Percentiles rank a stretch among this genome's conserved stretches.
These are phyloP conservation scores for Frieseomelitta varia DNA, from an alignment of 1,140 invertebrate genomes.

Conservation along the genomic window DNA sequence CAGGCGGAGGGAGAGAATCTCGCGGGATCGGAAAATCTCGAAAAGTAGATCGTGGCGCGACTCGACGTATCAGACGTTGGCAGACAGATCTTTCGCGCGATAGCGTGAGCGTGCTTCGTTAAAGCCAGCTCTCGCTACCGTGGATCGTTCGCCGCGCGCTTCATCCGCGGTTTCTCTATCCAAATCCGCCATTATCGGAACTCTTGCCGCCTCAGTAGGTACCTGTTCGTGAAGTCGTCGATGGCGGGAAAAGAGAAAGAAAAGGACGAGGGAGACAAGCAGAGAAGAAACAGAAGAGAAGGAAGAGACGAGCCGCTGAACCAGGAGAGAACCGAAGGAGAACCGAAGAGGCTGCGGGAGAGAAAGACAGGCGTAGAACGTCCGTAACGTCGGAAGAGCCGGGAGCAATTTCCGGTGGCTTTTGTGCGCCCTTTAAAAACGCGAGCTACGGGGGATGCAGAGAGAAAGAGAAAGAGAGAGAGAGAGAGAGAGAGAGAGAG, in stretches of 20 bases:
- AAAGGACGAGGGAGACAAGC: neutral
- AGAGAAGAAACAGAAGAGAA: neutral
- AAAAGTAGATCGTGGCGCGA: neutral
- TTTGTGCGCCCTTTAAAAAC: constrained; percentile 73
- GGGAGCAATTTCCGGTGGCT: constrained; percentile 75
- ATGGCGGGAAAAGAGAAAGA: constrained; percentile 13
- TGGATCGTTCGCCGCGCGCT: constrained; percentile 41
- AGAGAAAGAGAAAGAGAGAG: neutral
- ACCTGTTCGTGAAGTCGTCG: constrained; percentile 64
- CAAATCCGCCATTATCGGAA: constrained; percentile 75
- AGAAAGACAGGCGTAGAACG: constrained; percentile 63
- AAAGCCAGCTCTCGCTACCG: constrained; percentile 50
- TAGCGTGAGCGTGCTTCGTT: constrained; percentile 54
- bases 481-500: neutral
- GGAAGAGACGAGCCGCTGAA: neutral
- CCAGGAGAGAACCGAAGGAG: neutral
- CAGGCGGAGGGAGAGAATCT: neutral
- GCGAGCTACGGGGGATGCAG: constrained; percentile 60
- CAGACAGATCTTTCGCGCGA: constrained; percentile 45
- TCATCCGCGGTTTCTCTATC: constrained; percentile 58
- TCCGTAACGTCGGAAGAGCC: constrained; percentile 70
- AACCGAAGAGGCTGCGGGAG: constrained; percentile 13
- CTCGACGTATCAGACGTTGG: neutral
- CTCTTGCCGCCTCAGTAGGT: constrained; percentile 64
- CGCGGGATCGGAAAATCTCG: neutral